Evolutionary conservation across 2,797 vertebrate genomes (phyloP), one percentile per base, ranked within the genome.

Genomic region (Acipenser transmontanus): DNA sequence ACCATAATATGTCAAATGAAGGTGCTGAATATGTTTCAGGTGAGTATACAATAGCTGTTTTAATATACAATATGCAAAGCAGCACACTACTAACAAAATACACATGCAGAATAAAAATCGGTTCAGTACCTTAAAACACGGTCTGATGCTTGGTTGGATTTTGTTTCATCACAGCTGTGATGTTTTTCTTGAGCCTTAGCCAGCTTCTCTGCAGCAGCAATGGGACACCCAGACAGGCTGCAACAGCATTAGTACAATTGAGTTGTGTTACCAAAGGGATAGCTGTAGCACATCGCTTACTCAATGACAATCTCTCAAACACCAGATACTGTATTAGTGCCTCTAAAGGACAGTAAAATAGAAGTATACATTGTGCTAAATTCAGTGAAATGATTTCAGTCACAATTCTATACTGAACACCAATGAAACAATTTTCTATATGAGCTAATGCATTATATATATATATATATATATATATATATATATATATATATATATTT

Each of bases 121-220:
- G 48, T 76, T 71, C 74, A 72, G 80, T 94, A 98, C 97, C 97
- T 98, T 85, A 99, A 85, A 82, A 99, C 96, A 67, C 97, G 92
- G 84, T 99, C 97, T 7, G 97, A 98, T 66, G 91, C 91, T 89
- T 94, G 96, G 88, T 89, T 97, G 78, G 97, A 92, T 87, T 98
- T 99, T 83, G 92, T 85, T 77, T 89, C 93, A 7, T 97, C 94
- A 63, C 94, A 98, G 84, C 82, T 89, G 86, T 97, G 95, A 85
- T 98, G 96, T 76, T 99, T 99, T 83, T 99, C 96, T 76, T 99
- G 95, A 79, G 91, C 95, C 89, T 99, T 99, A 72, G 96, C 96
- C 87, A 99, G 82, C 82, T 99, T 99, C 87, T 99, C 97, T 7
- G 96, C 96, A 63, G 97, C 97, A 76, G 97, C 97, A 68, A 99